Evolutionary conservation across 2,888 invertebrate genomes (phyloP), one percentile per base, ranked within the genome.

Genomic region (Thalpophila matura): DNA sequence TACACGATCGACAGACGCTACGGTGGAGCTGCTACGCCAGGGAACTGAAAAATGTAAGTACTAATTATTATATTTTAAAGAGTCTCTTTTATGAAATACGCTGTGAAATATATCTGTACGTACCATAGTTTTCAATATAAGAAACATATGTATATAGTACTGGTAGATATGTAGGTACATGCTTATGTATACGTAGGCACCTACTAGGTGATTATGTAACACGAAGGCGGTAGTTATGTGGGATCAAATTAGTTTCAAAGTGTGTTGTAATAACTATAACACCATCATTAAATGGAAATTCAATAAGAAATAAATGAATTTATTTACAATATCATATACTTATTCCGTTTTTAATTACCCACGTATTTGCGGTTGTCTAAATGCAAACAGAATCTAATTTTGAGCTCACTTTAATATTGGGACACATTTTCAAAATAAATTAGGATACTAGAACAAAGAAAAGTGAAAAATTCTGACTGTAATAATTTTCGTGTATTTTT

Each of bases 21-120:
- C 90, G 86, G 83, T 86, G 89, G 86, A 87, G 88, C 91, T 91
- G 91, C 91, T 89, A 88, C 91, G 89, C 88, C 89, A 86, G 88
- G 89, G 89, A 90, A 88, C 91, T 88, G 86, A 90, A 92, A 86
- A 89, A 93, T 93, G 94, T 94, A 83, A 94, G 94, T 93, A 84
- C 78, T 79, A 51, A 71, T 58, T 69, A 55, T 54, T 72, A 53
- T 61, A 63, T 64, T 68, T 62, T 55, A 33, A 60, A 29, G 50
- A n/a, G 46, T 72, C 37, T 47, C 51, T 64, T 27, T 47, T 22
- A 22, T 51, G 6, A 24, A 29, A 22, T 49, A 49, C 35, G 2
- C 38, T 51, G 37, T 58, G 49, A 37, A 50, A 56, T 54, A 5
- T 16, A 46, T 22, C 35, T 51, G 10, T 27, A 45, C 53, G 43